Conservation (phyloP, 2,797 vertebrate species). For the Phataginus tricuspis region DNA sequence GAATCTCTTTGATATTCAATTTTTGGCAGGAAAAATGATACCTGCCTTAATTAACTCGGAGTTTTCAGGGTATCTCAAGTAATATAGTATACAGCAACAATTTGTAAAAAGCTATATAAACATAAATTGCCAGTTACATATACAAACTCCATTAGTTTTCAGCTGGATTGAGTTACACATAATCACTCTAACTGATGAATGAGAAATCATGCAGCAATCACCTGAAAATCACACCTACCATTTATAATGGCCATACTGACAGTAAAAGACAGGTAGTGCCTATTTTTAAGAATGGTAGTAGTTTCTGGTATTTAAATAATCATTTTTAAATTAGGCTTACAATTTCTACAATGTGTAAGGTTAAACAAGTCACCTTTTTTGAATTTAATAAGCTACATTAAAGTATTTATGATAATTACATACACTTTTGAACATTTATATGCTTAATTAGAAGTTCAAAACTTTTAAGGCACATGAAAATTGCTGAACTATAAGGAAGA, state of each 20-base stretch:
- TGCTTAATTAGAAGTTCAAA: slow-evolving; percentile 46
- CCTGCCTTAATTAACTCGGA: slow-evolving; percentile 39
- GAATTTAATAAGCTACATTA: slow-evolving; percentile 48
- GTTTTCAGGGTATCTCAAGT: slow-evolving; percentile 47
- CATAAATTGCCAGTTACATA: slow-evolving; percentile 13
- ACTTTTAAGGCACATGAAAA: slow-evolving; percentile 43
- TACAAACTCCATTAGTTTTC: neutral
- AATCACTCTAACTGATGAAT: neutral
- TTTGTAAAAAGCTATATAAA: neutral
- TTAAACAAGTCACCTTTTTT: slow-evolving; percentile 44
- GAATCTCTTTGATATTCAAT: neutral
- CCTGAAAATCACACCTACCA: neutral
- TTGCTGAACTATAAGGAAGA: neutral
- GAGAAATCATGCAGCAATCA: neutral
- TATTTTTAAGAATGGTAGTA: slow-evolving; percentile 38
- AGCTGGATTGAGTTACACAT: slow-evolving; percentile 30
- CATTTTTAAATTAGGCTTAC: slow-evolving; percentile 52
- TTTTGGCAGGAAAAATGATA: slow-evolving; percentile 54
- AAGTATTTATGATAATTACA: slow-evolving; percentile 48
- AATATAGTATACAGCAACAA: neutral
- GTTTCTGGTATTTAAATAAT: slow-evolving; percentile 58
- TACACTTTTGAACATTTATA: neutral
- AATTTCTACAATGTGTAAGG: slow-evolving; percentile 22
- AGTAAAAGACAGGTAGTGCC: slow-evolving; percentile 20
- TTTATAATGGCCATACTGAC: slow-evolving; percentile 1